These are phyloP conservation scores for Suillia variegata DNA, from an alignment of 2,888 invertebrate genomes.

Conservation along the genomic window DNA sequence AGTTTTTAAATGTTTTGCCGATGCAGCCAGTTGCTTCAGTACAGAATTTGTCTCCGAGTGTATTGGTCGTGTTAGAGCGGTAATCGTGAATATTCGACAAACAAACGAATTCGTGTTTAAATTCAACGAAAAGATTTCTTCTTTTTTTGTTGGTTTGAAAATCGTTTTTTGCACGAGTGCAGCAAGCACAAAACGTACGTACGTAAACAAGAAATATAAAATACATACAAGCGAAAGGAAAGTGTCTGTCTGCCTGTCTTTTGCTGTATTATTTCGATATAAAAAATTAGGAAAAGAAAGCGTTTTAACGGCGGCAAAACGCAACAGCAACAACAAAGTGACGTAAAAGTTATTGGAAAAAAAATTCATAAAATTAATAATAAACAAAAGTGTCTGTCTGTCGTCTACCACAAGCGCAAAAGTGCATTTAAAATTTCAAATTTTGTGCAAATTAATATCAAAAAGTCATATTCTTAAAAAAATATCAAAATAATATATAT, in stretches of 20 bases:
- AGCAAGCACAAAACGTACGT: neutral
- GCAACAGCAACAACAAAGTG: neutral
- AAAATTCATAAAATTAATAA: neutral
- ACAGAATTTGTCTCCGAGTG: constrained; percentile 36
- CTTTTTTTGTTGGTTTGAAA: neutral
- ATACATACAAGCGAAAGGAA: no score
- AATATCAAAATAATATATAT: no score
- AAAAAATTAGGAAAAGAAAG: no score
- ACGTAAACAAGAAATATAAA: neutral
- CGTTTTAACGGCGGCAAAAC: neutral
- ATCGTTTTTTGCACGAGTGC: constrained; percentile 3
- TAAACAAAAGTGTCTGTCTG: neutral
- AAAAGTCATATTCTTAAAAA: constrained; percentile 5
- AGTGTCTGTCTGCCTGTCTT: no score
- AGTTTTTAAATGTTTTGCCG: constrained; percentile 40
- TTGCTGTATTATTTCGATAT: no score
- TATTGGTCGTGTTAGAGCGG: constrained; percentile 32
- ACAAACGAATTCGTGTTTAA: neutral
- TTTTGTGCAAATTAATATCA: no score
- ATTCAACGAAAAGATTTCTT: no score
- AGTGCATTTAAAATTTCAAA: no score
- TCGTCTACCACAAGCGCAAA: no score
- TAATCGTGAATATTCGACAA: constrained; percentile 1
- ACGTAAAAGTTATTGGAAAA: no score
- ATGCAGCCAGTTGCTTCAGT: constrained; percentile 47